Conservation (phyloP, 64 coral and sea anemone genomes). For the Actinia equina region DNA sequence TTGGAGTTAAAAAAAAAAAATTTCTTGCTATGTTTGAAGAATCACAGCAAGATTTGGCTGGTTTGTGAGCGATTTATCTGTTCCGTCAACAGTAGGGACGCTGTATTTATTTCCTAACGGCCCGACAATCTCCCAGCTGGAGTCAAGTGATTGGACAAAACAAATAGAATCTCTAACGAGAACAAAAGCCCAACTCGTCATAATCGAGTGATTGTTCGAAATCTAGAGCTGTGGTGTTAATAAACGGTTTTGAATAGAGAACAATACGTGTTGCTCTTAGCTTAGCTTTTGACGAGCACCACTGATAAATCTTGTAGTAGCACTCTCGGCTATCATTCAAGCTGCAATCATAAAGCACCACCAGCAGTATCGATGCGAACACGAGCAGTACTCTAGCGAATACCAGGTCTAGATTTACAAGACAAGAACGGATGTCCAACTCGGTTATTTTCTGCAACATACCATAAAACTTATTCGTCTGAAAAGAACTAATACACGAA, state of each 20-base stretch:
- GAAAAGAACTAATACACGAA: not conserved
- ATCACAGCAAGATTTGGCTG: not conserved
- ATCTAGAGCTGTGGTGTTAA: slow-evolving; percentile 70
- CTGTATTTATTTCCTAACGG: slow-evolving; percentile 10
- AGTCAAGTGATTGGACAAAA: slow-evolving; percentile 58
- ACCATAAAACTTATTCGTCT: not conserved
- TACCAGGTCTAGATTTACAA: not conserved
- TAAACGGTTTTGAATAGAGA: slow-evolving; percentile 67
- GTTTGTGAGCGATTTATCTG: not conserved
- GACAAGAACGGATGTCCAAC: not conserved
- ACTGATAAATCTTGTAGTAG: not conserved
- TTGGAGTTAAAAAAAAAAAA: not conserved
- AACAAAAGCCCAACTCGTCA: slow-evolving; percentile 78
- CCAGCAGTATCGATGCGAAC: slow-evolving; percentile 1
- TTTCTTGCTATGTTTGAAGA: not conserved
- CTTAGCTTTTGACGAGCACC: not conserved
- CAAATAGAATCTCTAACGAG: slow-evolving; percentile 62
- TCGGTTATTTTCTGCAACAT: not conserved
- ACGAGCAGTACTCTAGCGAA: not conserved
- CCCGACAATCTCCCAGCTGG: slow-evolving; percentile 14
- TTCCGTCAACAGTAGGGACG: not conserved
- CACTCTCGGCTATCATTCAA: slow-evolving; percentile 42
- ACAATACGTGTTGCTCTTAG: slow-evolving; percentile 98
- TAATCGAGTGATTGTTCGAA: slow-evolving; percentile 89
- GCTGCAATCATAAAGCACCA: slow-evolving; percentile 68